These are phyloP conservation scores for Thomomys bottae DNA, from an alignment of 2,113 vertebrate species.

Conservation along the genomic window DNA sequence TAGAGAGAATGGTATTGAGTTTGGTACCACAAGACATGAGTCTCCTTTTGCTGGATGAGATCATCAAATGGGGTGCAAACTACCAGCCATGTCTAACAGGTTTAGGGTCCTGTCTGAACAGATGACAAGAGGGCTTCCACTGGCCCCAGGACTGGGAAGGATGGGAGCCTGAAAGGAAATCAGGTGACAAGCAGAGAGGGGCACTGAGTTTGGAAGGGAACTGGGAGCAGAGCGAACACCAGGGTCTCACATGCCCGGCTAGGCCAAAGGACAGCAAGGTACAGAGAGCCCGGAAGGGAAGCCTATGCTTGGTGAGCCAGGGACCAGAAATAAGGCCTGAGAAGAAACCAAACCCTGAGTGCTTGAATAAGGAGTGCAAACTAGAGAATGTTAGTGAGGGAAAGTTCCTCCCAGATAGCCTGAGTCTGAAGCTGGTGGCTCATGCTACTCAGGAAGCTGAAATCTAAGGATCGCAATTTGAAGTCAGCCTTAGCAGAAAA, in stretches of 20 bases:
- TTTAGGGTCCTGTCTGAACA: not conserved
- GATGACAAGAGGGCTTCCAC: not conserved
- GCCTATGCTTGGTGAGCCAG: not conserved
- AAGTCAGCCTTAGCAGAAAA: too few relatives aligned
- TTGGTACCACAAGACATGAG: not conserved
- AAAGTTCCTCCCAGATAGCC: too few relatives aligned
- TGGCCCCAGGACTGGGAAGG: not conserved
- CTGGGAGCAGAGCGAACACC: not conserved
- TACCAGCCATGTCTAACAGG: accelerated
- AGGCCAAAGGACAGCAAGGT: not conserved
- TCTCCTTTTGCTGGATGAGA: not conserved
- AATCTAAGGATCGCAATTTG: too few relatives aligned
- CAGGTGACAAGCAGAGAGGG: not conserved
- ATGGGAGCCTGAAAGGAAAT: not conserved
- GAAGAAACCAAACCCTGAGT: not conserved
- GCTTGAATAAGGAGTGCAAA: not conserved
- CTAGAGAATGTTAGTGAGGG: not conserved
- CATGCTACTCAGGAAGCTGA: too few relatives aligned
- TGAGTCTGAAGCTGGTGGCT: too few relatives aligned
- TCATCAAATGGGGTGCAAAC: not conserved
- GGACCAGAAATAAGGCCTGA: not conserved
- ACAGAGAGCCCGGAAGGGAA: not conserved
- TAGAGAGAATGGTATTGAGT: not conserved
- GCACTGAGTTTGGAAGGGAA: not conserved
- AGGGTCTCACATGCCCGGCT: not conserved